Evolutionary conservation across 1,140 invertebrate species (phyloP), one percentile per base, ranked within the genome.

Genomic region (Brachionus koreanus): DNA sequence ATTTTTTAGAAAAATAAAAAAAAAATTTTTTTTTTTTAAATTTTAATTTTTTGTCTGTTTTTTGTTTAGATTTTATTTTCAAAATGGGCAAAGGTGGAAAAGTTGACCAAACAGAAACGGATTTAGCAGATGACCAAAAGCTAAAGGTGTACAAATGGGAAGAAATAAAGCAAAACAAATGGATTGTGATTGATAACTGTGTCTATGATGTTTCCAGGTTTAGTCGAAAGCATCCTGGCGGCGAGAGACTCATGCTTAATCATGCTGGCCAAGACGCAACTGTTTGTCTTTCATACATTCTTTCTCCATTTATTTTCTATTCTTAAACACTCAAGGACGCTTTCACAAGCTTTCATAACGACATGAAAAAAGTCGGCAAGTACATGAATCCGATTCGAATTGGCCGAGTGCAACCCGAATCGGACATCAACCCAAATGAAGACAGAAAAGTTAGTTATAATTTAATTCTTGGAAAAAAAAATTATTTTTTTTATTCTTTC

Each of bases 261-360:
- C 87, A 84, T 83, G 85, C 85, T 74, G 88, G 88, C 29, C 85
- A 88, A 84, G 87, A 89, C 83, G 87, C 87, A 10, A 87, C 87
- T 77, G 88, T 88, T 85, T 84, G 85, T 35, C 7, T 43, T 46
- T 5, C 2, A 7, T 39, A 19, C 5, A 39, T 10, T 42, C 39
- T 16, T 37, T 33, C 23, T 69, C 0, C 5, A 23, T 12, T 19
- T 39, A 19, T 12, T 9, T 7, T 7, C 9, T 23, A 69, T 39
- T n/a, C 13, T n/a, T 39, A 16, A 19, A 19, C n/a, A n/a, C 37
- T 3, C n/a, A 6, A 69, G 65, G 69, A 74, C 10, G 69, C 69
- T 74, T 74, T 74, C 25, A 12, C 13, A 19, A 9, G 19, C 10
- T 74, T 74, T 74, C 69, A 74, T 19, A 74, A 39, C 7, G 69